A percentile compares a stretch with the other conserved stretches of the same genome.
Conservation (phyloP, 2,888 invertebrate genomes). For the Xanthostigma xanthostigma region DNA sequence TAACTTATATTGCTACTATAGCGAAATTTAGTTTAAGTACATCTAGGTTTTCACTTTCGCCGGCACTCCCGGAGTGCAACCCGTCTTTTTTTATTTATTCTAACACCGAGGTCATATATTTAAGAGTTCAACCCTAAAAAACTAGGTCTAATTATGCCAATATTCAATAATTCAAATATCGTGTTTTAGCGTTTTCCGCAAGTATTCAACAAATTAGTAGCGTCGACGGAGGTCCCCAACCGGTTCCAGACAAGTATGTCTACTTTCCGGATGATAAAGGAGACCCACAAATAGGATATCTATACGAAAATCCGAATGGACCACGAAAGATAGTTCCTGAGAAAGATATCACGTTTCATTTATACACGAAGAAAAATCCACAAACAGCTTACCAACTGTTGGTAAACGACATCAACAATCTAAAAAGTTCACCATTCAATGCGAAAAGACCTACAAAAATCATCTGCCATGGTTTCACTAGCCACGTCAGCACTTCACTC, state of each 20-base stretch:
- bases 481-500: slow-evolving; percentile 12
- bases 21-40: too few species aligned
- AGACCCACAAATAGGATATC: background rate
- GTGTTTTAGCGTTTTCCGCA: too few species aligned
- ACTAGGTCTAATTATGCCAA: too few species aligned
- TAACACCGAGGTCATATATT: too few species aligned
- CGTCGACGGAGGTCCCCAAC: background rate
- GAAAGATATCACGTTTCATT: slow-evolving; percentile 16
- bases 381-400: slow-evolving; percentile 12
- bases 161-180: too few species aligned
- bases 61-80: too few species aligned
- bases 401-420: slow-evolving; percentile 11
- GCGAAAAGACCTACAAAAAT: slow-evolving; percentile 16
- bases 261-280: slow-evolving; percentile 1
- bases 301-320: background rate
- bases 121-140: too few species aligned
- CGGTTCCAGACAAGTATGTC: background rate
- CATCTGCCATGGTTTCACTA: slow-evolving; percentile 23
- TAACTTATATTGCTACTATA: too few species aligned
- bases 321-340: slow-evolving; percentile 10
- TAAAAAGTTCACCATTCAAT: slow-evolving; percentile 16
- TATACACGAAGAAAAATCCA: slow-evolving; percentile 19
- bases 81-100: too few species aligned
- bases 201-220: too few species aligned
- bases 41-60: too few species aligned